Conservation (phyloP, 1,140 invertebrate genomes). For the Drosophila sproati region DNA sequence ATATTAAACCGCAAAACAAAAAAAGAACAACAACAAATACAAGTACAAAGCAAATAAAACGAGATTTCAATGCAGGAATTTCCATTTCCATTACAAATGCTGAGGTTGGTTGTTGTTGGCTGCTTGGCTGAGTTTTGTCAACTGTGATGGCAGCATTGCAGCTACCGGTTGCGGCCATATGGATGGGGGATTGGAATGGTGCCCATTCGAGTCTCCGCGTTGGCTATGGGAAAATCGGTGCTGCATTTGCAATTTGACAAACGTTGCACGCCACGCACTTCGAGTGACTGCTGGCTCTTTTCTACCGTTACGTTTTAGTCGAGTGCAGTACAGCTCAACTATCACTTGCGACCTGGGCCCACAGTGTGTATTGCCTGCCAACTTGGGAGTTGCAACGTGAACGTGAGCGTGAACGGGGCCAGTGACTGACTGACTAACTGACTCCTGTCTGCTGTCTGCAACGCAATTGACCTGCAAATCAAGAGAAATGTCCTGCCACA, state of each 20-base stretch:
- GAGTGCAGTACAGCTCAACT: slow-evolving; percentile 51
- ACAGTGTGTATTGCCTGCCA: slow-evolving; percentile 35
- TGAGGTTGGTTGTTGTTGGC: slow-evolving; percentile 48
- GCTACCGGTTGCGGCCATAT: slow-evolving; percentile 42
- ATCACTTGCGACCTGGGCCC: slow-evolving; percentile 35
- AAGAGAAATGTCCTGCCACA: slow-evolving; percentile 44
- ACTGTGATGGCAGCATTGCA: slow-evolving; percentile 31
- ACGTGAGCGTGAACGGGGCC: slow-evolving; percentile 19
- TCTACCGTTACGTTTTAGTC: slow-evolving; percentile 61
- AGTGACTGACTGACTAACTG: slow-evolving; percentile 42
- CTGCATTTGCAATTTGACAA: slow-evolving; percentile 75
- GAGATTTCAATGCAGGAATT: slow-evolving; percentile 79
- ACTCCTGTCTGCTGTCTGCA: slow-evolving; percentile 51
- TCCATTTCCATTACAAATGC: slow-evolving; percentile 74
- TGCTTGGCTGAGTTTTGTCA: slow-evolving; percentile 67
- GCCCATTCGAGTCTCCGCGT: neutral
- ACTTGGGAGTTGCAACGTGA: slow-evolving; percentile 17
- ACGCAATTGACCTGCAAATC: slow-evolving; percentile 74
- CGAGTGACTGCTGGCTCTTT: slow-evolving; percentile 44
- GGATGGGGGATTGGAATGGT: slow-evolving; percentile 12
- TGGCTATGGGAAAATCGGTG: slow-evolving; percentile 32
- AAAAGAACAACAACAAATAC: slow-evolving; percentile 24
- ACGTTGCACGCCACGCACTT: slow-evolving; percentile 63
- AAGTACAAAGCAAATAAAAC: slow-evolving; percentile 62
- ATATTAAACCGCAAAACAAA: slow-evolving; percentile 45